Evolutionary conservation across 2,797 vertebrate species (phyloP), one percentile per base, ranked within the genome.

Genomic region (Sebastes steindachneri): DNA sequence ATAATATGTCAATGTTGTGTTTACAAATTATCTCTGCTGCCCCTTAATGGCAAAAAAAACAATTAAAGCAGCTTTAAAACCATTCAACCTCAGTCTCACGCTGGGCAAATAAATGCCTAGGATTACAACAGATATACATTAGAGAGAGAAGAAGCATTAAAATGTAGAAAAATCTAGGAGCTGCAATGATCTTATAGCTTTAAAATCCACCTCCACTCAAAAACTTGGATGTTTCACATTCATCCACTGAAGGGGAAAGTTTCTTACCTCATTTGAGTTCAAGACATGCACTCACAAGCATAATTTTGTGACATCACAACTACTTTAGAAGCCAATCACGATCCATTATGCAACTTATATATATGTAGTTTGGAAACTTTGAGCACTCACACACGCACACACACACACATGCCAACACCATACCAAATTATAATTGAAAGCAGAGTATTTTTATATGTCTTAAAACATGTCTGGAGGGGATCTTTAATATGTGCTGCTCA

Each of bases 381-480:
- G 4, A 58, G 55, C n/a, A 25, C 11, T 15, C 10, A 3, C 35
- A 12, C 35, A 9, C 31, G 3, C 31, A 33, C 31, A 37, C 35
- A 35, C 9, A 33, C 25, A 57, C 54, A 55, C 45, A 37, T 10
- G 53, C 37, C 10, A 31, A 53, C 54, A 71, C 48, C 48, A 70
- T 48, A 45, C 70, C 54, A 75, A 51, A 62, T 23, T 67, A 17
- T 23, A 68, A 54, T 62, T 83, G 21, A 79, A 65, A 79, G 59
- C 10, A 9, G 54, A 41, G 63, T 77, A 84, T 84, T 84, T 89
- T 80, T 84, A 77, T 26, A 51, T 26, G 54, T 55, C 62, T 65
- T 75, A 28, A 77, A 68, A 73, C 19, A 48, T 63, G 77, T 67
- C 83, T 79, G 31, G 23, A 83, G 79, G 80, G 70, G 55, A 80